These are phyloP conservation scores for Eumaeus atala DNA, from an alignment of 1,140 invertebrate species.

Conservation along the genomic window DNA sequence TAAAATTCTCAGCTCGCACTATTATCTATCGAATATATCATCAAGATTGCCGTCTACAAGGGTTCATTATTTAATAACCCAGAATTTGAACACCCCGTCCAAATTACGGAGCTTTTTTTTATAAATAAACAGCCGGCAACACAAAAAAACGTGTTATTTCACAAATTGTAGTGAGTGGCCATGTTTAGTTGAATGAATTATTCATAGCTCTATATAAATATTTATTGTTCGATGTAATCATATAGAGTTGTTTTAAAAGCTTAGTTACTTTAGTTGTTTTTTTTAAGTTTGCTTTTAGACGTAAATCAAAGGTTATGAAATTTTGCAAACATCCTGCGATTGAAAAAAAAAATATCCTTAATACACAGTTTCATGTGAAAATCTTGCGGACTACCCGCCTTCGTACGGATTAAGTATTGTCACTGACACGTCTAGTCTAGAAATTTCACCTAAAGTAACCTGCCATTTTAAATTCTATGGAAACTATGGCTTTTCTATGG, in stretches of 20 bases:
- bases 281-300: too few relatives aligned
- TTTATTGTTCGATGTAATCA: slow-evolving; percentile 9
- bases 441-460: too few relatives aligned
- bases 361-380: too few relatives aligned
- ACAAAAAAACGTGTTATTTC: slow-evolving; percentile 20
- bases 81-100: slow-evolving; percentile 51
- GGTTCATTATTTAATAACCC: slow-evolving; percentile 62
- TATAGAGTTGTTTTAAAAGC: slow-evolving; percentile 1
- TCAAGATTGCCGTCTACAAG: slow-evolving; percentile 33
- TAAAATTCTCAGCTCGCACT: slow-evolving; percentile 9
- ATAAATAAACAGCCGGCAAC: slow-evolving; percentile 59
- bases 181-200: slow-evolving; percentile 13
- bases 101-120: slow-evolving; percentile 61
- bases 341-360: too few relatives aligned
- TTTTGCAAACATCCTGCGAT: too few relatives aligned
- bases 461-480: too few relatives aligned
- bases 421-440: too few relatives aligned
- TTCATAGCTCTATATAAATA: slow-evolving; percentile 12
- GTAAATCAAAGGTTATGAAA: too few relatives aligned
- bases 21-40: slow-evolving; percentile 18
- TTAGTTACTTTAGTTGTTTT: too few relatives aligned
- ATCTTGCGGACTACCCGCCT: too few relatives aligned
- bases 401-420: too few relatives aligned
- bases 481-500: too few relatives aligned
- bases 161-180: slow-evolving; percentile 1